Base-by-base conservation (phyloP, 2,113 vertebrate genomes). In the Pollimyrus isidori region DNA sequence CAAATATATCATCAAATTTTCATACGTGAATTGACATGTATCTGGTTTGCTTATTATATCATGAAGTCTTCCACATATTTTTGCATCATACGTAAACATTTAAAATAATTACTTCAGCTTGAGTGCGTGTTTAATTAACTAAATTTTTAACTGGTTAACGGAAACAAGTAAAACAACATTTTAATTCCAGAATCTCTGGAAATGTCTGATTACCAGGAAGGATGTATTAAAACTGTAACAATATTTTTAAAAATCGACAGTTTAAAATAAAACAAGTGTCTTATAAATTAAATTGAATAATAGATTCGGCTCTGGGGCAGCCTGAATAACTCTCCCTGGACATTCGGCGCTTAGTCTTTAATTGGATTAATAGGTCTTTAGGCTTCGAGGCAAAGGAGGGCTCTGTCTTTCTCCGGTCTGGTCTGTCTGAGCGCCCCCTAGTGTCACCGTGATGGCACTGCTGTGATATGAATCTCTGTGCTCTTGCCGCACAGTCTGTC, bases 341-440 rank as follows among this genome's bases (percentile, higher is more conserved):
- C 30, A 13, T 30, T 21, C 15, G 23, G 19, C 23, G 9, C 23
- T 46, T 26, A 52, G 84, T 52, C 26, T 35, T 87, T 87, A 87
- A 87, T 52, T 35, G 85, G 85, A 87, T 87, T 87, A 87, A 53
- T 87, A 30, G 11, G 6, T 87, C n/a, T 87, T 50, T 53, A 17
- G 85, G 49, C 50, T 35, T 56, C 26, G 30, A 35, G 50, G 50
- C 50, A 17, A 87, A 53, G 15, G 50, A 15, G 50, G 50, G 26
- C n/a, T 87, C 10, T 23, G 23, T 35, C 23, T 48, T 42, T 42
- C 35, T 19, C 73, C 15, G 15, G 73, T 5, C 73, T 19, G 73
- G 15, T 52, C 49, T 52, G 3, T 35, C 17, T 87, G 26, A 87
- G 85, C 50, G 26, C 50, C 85, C 42, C 85, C 15, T 48, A 7